Conservation (phyloP, 1,140 invertebrate genomes). For the Dendrolimus punctatus region DNA sequence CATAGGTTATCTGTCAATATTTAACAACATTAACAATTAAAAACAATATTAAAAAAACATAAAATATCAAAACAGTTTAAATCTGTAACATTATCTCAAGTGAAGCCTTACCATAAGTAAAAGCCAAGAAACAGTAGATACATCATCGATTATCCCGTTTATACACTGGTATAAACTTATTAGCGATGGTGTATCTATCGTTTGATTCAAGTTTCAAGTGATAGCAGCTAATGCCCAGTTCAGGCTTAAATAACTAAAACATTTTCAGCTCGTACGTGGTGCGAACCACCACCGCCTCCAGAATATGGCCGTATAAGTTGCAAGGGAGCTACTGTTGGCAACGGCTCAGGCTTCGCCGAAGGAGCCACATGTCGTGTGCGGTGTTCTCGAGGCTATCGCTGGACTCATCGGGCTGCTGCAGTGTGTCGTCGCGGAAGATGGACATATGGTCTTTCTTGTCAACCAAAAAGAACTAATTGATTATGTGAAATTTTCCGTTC, state of each 20-base stretch:
- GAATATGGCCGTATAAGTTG: constrained; percentile 44
- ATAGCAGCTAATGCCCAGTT: no score
- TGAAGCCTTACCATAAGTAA: no score
- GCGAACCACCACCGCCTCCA: constrained; percentile 29
- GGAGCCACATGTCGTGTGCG: constrained; percentile 41
- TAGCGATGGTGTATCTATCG: no score
- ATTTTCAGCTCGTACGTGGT: constrained; percentile 41
- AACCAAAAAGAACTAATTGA: constrained; percentile 19
- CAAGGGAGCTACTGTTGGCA: constrained; percentile 25
- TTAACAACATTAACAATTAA: no score
- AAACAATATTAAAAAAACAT: no score
- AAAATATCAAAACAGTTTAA: no score
- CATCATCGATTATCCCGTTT: no score
- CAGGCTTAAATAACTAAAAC: neutral
- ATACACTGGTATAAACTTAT: no score
- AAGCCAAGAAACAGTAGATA: no score
- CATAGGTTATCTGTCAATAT: no score
- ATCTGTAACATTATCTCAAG: no score
- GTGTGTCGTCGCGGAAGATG: constrained; percentile 43
- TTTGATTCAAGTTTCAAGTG: no score
- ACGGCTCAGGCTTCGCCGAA: constrained; percentile 27
- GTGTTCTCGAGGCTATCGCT: constrained; percentile 34
- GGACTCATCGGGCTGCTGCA: constrained; percentile 21
- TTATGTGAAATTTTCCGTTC: neutral
- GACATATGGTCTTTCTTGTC: constrained; percentile 35